A percentile compares a stretch with the other conserved stretches of the same genome.
phyloP scores from a whole-genome alignment of 2,113 vertebrate genomes.

The Gavia stellata region DNA sequence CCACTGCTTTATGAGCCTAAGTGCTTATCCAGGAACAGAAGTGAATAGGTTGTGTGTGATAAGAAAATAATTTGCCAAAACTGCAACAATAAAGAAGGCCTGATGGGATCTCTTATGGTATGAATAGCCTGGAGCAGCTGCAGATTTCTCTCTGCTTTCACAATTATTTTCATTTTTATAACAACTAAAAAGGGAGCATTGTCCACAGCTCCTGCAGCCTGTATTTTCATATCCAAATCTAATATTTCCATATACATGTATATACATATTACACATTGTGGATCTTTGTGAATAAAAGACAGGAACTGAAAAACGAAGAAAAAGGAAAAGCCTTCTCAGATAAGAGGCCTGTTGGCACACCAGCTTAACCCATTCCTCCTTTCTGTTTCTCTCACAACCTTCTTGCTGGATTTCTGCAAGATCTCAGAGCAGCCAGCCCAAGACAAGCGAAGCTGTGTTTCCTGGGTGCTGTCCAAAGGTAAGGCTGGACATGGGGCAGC shows the following conservation, averaged over 20 bases:
- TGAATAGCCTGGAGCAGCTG: constrained; percentile 83
- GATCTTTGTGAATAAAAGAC: constrained; percentile 31
- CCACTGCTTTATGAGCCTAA: constrained; percentile 79
- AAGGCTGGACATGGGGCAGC: neutral
- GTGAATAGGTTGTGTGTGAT: constrained; percentile 84
- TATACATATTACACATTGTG: constrained; percentile 25
- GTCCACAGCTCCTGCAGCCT: constrained; percentile 68
- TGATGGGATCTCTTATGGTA: constrained; percentile 81
- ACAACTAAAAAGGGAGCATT: constrained; percentile 76
- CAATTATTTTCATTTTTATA: constrained; percentile 85
- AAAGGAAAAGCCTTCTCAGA: constrained; percentile 27
- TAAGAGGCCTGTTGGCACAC: constrained; percentile 39
- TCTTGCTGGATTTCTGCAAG: neutral
- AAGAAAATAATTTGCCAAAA: constrained; percentile 88
- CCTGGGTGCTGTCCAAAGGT: neutral
- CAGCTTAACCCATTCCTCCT: neutral
- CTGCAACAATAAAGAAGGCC: constrained; percentile 82
- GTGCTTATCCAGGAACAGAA: constrained; percentile 82
- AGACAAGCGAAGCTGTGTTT: neutral
- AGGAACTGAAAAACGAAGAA: constrained; percentile 15
- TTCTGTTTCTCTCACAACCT: neutral
- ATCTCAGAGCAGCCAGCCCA: neutral
- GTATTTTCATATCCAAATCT: constrained; percentile 59
- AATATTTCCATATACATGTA: constrained; percentile 40
- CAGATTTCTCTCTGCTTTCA: constrained; percentile 79